Evolutionary conservation across 2,888 invertebrate genomes (phyloP).

Genomic region (Leptopilina syphax): DNA sequence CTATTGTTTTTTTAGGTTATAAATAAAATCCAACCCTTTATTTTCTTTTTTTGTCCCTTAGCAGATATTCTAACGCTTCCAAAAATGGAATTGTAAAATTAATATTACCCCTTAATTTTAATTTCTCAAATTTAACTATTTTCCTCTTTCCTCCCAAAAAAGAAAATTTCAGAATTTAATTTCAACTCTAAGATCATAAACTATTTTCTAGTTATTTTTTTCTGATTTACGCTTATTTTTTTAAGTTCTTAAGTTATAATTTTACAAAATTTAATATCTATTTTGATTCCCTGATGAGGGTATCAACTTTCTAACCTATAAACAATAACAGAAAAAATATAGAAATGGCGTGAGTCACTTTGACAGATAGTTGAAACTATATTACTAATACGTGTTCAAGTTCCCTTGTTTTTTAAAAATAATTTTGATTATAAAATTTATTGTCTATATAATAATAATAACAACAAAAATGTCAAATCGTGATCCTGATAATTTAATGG

Average conservation of each 20-base stretch:
- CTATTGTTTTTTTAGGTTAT: too few species aligned
- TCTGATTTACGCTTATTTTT: too few species aligned
- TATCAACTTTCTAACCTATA: neutral
- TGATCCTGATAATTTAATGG: constrained; percentile 87
- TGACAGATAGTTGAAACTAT: too few species aligned
- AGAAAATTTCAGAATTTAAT: too few species aligned
- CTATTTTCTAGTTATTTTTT: too few species aligned
- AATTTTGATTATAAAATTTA: neutral
- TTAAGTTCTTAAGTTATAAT: too few species aligned
- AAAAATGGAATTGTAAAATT: neutral
- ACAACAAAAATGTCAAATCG: constrained; percentile 82
- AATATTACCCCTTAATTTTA: too few species aligned
- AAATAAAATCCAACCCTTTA: neutral
- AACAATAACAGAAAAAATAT: neutral
- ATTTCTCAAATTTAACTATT: too few species aligned
- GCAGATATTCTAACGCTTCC: neutral
- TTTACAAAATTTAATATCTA: neutral
- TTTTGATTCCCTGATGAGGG: too few species aligned
- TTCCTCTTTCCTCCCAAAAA: too few species aligned
- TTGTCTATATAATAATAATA: neutral
- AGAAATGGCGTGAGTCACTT: constrained; percentile 10
- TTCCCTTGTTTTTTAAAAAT: neutral
- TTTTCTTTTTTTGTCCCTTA: neutral
- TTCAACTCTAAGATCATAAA: too few species aligned
- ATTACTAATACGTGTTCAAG: neutral